These are phyloP conservation scores for Zosterops pallidus DNA, from an alignment of 2,113 vertebrate genomes.

Conservation along the genomic window DNA sequence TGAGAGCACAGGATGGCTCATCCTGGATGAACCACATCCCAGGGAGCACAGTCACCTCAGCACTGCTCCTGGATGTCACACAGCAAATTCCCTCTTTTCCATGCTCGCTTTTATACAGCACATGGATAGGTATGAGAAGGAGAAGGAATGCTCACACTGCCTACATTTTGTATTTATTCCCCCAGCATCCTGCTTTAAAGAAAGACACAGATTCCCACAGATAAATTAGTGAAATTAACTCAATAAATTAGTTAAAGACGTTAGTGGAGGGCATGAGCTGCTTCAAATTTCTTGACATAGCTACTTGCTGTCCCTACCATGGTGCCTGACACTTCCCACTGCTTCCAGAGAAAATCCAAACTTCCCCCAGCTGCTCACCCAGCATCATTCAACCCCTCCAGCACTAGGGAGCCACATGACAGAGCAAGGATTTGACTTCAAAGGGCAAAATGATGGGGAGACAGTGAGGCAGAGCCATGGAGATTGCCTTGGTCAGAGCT, in stretches of 20 bases:
- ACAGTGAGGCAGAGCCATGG: accelerated
- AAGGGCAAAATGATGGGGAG: neutral
- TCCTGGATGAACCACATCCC: neutral
- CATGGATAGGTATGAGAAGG: neutral
- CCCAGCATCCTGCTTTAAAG: neutral
- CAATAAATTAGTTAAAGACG: neutral
- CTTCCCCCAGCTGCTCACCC: neutral
- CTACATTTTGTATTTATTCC: neutral
- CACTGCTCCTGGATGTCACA: neutral
- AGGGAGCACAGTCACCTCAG: neutral
- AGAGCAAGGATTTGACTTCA: neutral
- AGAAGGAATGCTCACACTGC: neutral
- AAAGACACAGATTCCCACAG: neutral
- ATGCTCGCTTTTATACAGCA: accelerated
- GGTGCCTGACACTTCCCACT: neutral
- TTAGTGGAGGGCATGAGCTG: neutral
- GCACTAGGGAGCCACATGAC: accelerated
- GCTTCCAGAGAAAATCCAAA: neutral
- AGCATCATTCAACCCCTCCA: neutral
- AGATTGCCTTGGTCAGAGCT: neutral
- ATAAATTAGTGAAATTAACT: neutral
- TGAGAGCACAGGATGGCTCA: neutral
- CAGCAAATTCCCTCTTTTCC: neutral
- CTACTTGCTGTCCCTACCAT: neutral
- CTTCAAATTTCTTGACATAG: accelerated